phyloP scores from a whole-genome alignment of 2,113 vertebrate species.

The Varanus salvator region DNA sequence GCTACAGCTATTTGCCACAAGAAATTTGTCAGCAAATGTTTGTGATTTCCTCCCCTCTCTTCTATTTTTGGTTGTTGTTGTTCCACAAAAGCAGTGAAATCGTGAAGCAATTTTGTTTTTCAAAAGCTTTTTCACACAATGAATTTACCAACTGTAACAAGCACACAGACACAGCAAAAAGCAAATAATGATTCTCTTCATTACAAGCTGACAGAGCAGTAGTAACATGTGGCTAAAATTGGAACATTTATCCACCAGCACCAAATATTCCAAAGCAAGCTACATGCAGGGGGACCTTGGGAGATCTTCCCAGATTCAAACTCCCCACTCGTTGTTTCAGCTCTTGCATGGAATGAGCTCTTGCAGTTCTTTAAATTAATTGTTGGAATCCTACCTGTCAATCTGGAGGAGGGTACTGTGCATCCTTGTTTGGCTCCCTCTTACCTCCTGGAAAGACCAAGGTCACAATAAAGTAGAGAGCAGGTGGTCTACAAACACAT shows the following conservation, averaged over 20 bases:
- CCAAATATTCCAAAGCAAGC: conserved; percentile 56
- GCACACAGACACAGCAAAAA: conserved; percentile 32
- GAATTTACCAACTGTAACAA: conserved; percentile 68
- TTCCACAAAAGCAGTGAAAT: conserved; percentile 45
- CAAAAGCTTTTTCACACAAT: background rate
- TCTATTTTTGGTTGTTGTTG: background rate
- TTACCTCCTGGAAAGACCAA: background rate
- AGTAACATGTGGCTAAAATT: conserved; percentile 48
- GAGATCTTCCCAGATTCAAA: conserved; percentile 65
- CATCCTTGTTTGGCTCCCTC: background rate
- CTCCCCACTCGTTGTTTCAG: conserved; percentile 53
- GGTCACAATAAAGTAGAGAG: background rate
- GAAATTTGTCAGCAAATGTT: conserved; percentile 46
- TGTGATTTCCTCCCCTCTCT: conserved; percentile 29
- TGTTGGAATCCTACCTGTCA: background rate
- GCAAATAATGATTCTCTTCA: conserved; percentile 52
- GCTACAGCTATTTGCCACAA: conserved; percentile 35
- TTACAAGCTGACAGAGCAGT: conserved; percentile 62
- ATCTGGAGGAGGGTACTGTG: background rate
- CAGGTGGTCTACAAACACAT: background rate
- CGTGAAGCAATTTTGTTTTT: conserved; percentile 48
- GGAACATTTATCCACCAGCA: conserved; percentile 68
- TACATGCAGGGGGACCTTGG: conserved; percentile 52
- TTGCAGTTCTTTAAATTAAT: conserved; percentile 50
- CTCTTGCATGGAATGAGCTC: conserved; percentile 55